These are phyloP conservation scores for Pogonognathellus flavescens DNA, from an alignment of 1,140 invertebrate genomes.

Conservation along the genomic window DNA sequence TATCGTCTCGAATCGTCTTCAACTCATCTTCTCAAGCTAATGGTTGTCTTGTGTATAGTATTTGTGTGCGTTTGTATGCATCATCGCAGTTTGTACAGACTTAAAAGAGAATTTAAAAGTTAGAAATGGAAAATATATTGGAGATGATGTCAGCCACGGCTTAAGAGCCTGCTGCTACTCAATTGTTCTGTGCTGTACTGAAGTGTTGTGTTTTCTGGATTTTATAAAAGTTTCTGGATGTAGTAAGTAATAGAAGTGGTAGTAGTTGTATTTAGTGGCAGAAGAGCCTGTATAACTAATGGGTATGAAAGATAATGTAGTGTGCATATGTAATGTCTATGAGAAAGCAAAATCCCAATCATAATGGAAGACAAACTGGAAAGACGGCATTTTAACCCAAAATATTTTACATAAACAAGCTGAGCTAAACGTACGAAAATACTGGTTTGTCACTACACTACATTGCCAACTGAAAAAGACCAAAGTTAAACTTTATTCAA, in stretches of 20 bases:
- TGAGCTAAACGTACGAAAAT: neutral
- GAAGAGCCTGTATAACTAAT: too few relatives aligned
- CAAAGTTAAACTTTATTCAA: conserved; percentile 10
- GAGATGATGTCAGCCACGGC: conserved; percentile 12
- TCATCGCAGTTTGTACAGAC: neutral
- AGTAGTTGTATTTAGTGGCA: too few relatives aligned
- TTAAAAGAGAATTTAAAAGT: conserved; percentile 3
- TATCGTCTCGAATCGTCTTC: conserved; percentile 25
- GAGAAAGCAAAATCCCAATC: conserved; percentile 18
- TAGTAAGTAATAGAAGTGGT: neutral
- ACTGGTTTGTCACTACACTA: conserved; percentile 35
- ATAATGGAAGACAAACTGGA: conserved; percentile 36
- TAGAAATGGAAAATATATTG: conserved; percentile 10
- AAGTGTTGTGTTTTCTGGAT: neutral
- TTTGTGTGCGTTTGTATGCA: neutral
- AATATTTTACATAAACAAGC: conserved; percentile 49
- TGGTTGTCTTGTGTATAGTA: neutral
- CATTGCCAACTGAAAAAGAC: neutral
- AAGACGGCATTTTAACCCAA: conserved; percentile 45
- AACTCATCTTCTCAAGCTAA: conserved; percentile 11
- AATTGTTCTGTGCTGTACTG: conserved; percentile 40
- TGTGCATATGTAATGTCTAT: neutral
- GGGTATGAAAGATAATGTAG: too few relatives aligned
- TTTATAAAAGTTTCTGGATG: neutral
- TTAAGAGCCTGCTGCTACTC: conserved; percentile 1